Evolutionary conservation across 1,140 invertebrate genomes (phyloP), one percentile per base, ranked within the genome.

Genomic region (Gonioctena quinquepunctata): DNA sequence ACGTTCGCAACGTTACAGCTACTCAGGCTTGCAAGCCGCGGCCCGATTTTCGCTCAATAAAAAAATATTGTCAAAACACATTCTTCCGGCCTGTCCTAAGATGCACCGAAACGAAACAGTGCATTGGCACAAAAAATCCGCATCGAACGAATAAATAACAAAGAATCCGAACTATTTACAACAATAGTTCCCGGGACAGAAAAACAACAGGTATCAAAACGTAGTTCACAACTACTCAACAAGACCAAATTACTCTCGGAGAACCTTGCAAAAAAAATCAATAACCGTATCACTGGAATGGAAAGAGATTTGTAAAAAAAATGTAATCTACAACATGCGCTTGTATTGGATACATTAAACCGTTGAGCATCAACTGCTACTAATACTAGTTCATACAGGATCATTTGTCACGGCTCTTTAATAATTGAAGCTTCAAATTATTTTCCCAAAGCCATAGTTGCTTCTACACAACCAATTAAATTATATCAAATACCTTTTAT

Each of bases 81-180:
- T n/a, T n/a, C n/a, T n/a, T n/a, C n/a, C n/a, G n/a, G n/a, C n/a
- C n/a, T n/a, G n/a, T n/a, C n/a, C n/a, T n/a, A n/a, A n/a, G n/a
- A n/a, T n/a, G n/a, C n/a, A 42, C 33, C 13, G 16, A 42, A 60
- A 60, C 11, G 7, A 60, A 7, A 8, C 18, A 68, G 7, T 18
- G 7, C 42, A 42, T 66, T 66, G 63, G 63, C 63, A 72, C 42
- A 66, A 73, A 72, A 69, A 67, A 7, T 52, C 57, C 50, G 52
- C 18, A 22, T 28, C 11, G 23, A 66, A 48, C 23, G 42, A 66
- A 69, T 67, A 62, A 71, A 64, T 69, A 74, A 69, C 71, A 74
- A 74, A 50, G 28, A 74, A 52, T 54, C n/a, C 16, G 18, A 66
- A 75, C 73, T 75, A 75, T 75, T 72, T 75, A 75, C 33, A 75